Evolutionary conservation across 2,113 vertebrate species (phyloP).

Genomic region (Ondatra zibethicus): DNA sequence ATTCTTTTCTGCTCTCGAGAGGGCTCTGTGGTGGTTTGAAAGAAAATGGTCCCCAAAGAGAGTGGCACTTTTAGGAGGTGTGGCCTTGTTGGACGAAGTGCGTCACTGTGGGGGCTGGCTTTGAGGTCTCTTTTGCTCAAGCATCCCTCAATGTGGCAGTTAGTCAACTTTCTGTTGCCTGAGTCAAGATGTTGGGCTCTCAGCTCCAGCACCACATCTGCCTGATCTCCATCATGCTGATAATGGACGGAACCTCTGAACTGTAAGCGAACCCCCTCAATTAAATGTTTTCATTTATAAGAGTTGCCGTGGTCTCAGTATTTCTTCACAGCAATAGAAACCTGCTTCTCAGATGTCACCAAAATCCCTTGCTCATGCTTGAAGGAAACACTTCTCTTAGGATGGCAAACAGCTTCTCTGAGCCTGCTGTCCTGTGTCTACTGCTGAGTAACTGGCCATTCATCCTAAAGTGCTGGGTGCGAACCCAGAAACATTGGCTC

Average conservation of each 20-base stretch:
- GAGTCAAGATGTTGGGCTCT: neutral
- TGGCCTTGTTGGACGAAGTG: neutral
- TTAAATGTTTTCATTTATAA: neutral
- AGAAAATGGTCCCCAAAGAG: neutral
- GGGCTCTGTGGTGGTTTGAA: neutral
- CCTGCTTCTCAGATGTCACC: neutral
- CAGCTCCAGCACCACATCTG: neutral
- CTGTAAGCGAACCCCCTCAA: neutral
- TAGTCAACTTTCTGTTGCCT: neutral
- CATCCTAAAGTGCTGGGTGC: no score
- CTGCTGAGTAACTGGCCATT: neutral
- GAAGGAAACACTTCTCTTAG: neutral
- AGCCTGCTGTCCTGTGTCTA: fast-evolving
- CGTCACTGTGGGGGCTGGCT: neutral
- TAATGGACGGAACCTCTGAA: neutral
- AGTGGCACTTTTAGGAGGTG: neutral
- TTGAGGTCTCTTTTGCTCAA: neutral
- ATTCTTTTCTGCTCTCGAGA: neutral
- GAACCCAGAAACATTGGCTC: neutral
- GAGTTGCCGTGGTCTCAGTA: neutral
- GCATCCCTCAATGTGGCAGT: neutral
- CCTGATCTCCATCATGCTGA: neutral
- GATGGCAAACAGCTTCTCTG: no score
- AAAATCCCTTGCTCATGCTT: neutral
- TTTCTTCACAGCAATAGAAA: neutral